phyloP scores from a whole-genome alignment of 2,113 vertebrate genomes.

The Blennius ocellaris region DNA sequence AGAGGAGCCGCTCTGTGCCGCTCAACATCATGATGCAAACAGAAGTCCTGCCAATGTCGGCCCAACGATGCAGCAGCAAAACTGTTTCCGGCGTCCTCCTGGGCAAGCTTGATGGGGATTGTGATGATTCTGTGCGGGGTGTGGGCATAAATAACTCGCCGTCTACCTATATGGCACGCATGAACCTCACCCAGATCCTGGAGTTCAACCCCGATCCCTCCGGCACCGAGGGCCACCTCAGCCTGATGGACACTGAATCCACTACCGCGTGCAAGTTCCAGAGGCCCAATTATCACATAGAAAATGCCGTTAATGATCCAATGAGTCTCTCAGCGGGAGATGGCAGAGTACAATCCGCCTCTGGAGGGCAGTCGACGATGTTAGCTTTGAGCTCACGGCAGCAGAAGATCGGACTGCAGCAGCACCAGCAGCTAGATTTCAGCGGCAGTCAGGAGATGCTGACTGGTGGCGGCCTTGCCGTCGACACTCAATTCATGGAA shows the following conservation, averaged over 20 bases:
- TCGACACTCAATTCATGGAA: constrained; percentile 87
- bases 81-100: constrained; percentile 93
- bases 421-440: constrained; percentile 88
- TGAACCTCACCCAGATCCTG: constrained; percentile 98
- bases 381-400: constrained; percentile 79
- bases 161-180: constrained; percentile 95
- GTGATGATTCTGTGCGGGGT: constrained; percentile 89
- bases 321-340: constrained; percentile 88
- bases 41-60: constrained; percentile 87
- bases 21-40: constrained; percentile 99
- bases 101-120: constrained; percentile 93
- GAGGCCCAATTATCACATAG: constrained; percentile 92
- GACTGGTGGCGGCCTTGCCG: constrained; percentile 85
- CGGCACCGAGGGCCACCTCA: constrained; percentile 88
- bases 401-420: constrained; percentile 81
- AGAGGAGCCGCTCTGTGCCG: constrained; percentile 97
- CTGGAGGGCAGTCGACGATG: constrained; percentile 85
- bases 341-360: constrained; percentile 86
- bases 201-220: constrained; percentile 89
- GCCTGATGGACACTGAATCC: constrained; percentile 86
- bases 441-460: constrained; percentile 90
- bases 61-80: constrained; percentile 86
- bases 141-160: constrained; percentile 93
- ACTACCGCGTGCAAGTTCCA: constrained; percentile 88
- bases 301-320: constrained; percentile 88